Evolutionary conservation across 37 sponge, comb jelly and placozoan species (phyloP), one percentile per base, ranked within the genome.

Genomic region (Chondrilla cf. caribensis): DNA sequence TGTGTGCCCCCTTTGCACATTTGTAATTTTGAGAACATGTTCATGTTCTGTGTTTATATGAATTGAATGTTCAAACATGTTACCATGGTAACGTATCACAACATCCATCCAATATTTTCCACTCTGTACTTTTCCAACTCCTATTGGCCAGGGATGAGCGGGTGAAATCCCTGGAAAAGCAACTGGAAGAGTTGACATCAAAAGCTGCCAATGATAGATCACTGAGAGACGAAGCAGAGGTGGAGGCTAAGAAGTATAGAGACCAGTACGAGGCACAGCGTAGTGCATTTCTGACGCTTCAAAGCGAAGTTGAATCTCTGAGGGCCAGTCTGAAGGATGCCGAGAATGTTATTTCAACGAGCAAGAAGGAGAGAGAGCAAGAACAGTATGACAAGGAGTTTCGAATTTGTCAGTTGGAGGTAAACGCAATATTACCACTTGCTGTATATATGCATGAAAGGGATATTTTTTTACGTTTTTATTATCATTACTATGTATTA

Each of bases 171-270:
- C 77, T 84, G 57, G 77, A 91, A 43, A 35, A 73, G 3, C 62
- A 81, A 43, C 70, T 87, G 7, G 64, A 43, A 22, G 71, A 72
- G 2, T 68, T 91, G 57, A 87, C 60, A n/a, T 82, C 86, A 42
- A 76, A 91, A 42, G 19, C 41, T 21, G 15, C 2, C 2, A 73
- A 40, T 2, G 76, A 73, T n/a, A 39, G 41, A 22, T 21, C 17
- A 4, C 44, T 40, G 43, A 73, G 44, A 37, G 25, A 39, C n/a
- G 25, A 73, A 25, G 44, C 41, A n/a, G 44, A 73, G 3, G 18
- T 2, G 3, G 41, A 39, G 14, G n/a, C n/a, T 7, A 31, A 22
- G 76, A 73, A 19, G 1, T 73, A 5, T 25, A 39, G 40, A 39
- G 76, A 73, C 9, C 25, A 18, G 76, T 42, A 43, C 25, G 76